Evolutionary conservation across 2,113 vertebrate genomes (phyloP).

Genomic region (Apodemus speciosus): DNA sequence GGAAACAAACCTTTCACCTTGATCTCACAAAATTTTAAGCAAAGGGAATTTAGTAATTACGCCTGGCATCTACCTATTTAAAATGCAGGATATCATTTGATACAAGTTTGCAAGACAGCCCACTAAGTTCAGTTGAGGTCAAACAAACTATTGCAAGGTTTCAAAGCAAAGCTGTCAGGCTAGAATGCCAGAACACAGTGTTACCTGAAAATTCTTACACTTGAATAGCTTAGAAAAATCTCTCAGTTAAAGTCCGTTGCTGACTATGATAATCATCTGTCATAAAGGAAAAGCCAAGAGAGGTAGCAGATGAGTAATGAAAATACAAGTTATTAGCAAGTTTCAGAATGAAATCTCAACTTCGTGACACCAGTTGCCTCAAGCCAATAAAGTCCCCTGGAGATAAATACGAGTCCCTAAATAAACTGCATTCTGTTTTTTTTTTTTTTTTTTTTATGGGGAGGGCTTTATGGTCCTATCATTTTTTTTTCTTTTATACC

Average conservation of each 20-base stretch:
- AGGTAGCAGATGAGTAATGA: neutral
- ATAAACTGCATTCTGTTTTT: neutral
- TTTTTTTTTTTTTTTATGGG: neutral
- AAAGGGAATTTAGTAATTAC: constrained; percentile 80
- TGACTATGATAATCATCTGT: constrained; percentile 16
- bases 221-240: constrained; percentile 36
- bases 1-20: constrained; percentile 88
- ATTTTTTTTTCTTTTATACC: neutral
- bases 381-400: neutral
- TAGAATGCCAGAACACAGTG: neutral
- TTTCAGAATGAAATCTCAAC: neutral
- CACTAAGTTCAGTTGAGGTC: constrained; percentile 19
- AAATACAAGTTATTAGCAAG: constrained; percentile 26
- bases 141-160: constrained; percentile 60
- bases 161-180: constrained; percentile 60
- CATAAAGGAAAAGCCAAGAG: constrained; percentile 4
- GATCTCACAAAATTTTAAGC: constrained; percentile 72
- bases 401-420: neutral
- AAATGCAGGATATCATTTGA: constrained; percentile 76
- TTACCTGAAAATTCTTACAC: neutral
- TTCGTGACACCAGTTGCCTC: neutral
- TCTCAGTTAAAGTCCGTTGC: neutral
- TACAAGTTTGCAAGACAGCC: constrained; percentile 45
- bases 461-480: rapidly evolving
- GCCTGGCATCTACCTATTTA: constrained; percentile 81